phyloP scores from a whole-genome alignment of 2,888 invertebrate genomes.

The Magallana nippona region DNA sequence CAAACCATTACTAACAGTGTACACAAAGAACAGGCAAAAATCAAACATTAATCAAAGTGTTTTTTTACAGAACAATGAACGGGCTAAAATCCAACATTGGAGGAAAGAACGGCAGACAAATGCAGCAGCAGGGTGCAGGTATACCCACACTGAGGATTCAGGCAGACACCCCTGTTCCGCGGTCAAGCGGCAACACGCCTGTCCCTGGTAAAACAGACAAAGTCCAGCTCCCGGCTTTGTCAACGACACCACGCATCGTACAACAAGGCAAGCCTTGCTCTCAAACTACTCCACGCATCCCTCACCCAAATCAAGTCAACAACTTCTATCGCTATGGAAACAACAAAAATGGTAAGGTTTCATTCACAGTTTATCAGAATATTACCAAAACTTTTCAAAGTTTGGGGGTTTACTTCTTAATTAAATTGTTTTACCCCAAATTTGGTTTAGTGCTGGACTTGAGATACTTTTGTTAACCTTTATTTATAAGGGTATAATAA shows the following conservation, averaged over 20 bases:
- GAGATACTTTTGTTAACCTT: too few species aligned
- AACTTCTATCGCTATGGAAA: slow-evolving; percentile 41
- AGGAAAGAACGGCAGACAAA: slow-evolving; percentile 52
- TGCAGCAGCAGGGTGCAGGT: slow-evolving; percentile 40
- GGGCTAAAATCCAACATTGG: slow-evolving; percentile 62
- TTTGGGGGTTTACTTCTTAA: too few species aligned
- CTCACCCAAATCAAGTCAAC: slow-evolving; percentile 47
- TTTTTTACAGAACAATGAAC: slow-evolving; percentile 70
- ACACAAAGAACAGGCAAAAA: not conserved
- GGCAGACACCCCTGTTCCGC: slow-evolving; percentile 72
- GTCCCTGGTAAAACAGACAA: slow-evolving; percentile 54
- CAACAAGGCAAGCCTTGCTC: slow-evolving; percentile 65
- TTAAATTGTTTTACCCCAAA: not conserved
- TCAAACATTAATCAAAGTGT: not conserved
- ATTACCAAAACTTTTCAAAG: too few species aligned
- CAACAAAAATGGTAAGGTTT: slow-evolving; percentile 45
- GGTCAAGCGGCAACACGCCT: slow-evolving; percentile 60
- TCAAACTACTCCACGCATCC: slow-evolving; percentile 59
- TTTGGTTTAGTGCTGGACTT: too few species aligned
- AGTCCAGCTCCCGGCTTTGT: slow-evolving; percentile 58
- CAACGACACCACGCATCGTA: slow-evolving; percentile 57
- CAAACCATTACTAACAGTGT: not conserved
- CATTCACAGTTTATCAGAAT: too few species aligned
- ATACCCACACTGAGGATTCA: slow-evolving; percentile 73
- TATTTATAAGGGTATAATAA: too few species aligned